These are phyloP conservation scores for Cynoglossus semilaevis DNA, from an alignment of 2,113 vertebrate species.

Conservation along the genomic window DNA sequence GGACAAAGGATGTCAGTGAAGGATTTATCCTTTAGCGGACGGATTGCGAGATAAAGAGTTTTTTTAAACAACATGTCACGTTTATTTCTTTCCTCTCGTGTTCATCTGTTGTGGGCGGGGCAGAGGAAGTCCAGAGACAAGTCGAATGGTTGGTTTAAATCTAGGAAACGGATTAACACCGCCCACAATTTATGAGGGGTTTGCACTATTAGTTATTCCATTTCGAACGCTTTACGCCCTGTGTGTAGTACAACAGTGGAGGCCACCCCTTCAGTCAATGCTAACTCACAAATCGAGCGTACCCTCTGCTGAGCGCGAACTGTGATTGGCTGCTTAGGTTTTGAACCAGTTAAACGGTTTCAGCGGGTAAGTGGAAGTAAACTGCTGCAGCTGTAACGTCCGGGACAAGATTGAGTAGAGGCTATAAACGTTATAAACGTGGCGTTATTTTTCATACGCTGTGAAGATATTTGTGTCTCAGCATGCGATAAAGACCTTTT, in stretches of 20 bases:
- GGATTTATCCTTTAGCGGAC: conserved; percentile 6
- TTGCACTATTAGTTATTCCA: not conserved
- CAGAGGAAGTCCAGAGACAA: not conserved
- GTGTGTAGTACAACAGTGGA: not conserved
- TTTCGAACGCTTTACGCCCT: not conserved
- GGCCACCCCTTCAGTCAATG: not conserved
- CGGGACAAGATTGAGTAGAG: fast-evolving
- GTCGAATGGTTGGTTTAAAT: conserved; percentile 57
- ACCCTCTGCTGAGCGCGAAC: fast-evolving
- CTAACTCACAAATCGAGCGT: not conserved
- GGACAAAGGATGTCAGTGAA: not conserved
- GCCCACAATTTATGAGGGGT: not conserved
- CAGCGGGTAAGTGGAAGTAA: conserved; percentile 40
- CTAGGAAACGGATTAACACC: conserved; percentile 6
- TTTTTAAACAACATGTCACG: not conserved
- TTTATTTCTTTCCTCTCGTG: not conserved
- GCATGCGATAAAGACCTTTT: conserved; percentile 16
- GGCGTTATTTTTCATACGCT: not conserved
- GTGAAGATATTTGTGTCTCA: conserved; percentile 2
- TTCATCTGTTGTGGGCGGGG: not conserved
- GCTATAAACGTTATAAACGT: not conserved
- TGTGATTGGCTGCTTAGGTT: conserved; percentile 46
- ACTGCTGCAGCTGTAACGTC: not conserved
- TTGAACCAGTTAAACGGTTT: conserved; percentile 60
- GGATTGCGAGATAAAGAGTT: too few species aligned